phyloP scores from a whole-genome alignment of 2,888 invertebrate species.

The Leptodirus hochenwartii region DNA sequence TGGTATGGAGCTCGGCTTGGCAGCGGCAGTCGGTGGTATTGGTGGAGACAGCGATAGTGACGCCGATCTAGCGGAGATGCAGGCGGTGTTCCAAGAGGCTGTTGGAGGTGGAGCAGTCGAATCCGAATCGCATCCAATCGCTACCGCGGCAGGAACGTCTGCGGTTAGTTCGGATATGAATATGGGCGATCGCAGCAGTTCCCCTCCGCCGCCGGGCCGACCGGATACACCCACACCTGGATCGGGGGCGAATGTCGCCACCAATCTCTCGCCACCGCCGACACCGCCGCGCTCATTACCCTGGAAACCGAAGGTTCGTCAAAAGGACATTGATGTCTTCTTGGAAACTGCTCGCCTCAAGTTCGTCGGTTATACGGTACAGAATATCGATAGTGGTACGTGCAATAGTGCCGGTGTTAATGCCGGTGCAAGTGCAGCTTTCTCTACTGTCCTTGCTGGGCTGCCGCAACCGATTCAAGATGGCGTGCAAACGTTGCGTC shows the following conservation, averaged over 20 bases:
- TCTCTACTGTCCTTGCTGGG: constrained; percentile 82
- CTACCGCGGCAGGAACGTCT: constrained; percentile 26
- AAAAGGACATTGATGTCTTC: constrained; percentile 85
- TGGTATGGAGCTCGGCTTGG: constrained; percentile 52
- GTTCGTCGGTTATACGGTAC: constrained; percentile 88
- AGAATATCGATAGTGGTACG: too few species aligned
- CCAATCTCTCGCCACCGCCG: too few species aligned
- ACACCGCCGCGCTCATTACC: constrained; percentile 41
- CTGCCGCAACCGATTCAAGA: constrained; percentile 94
- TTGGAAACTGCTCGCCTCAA: constrained; percentile 81
- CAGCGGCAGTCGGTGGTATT: constrained; percentile 20
- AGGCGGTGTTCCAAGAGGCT: constrained; percentile 28
- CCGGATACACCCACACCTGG: constrained; percentile 23
- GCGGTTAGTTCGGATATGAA: too few species aligned
- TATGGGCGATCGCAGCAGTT: constrained; percentile 14
- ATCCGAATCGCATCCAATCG: constrained; percentile 29
- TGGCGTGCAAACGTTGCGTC: constrained; percentile 68
- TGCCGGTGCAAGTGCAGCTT: too few species aligned
- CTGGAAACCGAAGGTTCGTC: constrained; percentile 91
- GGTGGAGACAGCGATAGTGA: constrained; percentile 41
- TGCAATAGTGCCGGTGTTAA: too few species aligned
- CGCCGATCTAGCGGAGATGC: constrained; percentile 31
- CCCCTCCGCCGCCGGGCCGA: constrained; percentile 19
- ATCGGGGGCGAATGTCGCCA: not conserved
- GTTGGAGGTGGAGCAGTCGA: constrained; percentile 26